Evolutionary conservation across 2,888 invertebrate genomes (phyloP), one percentile per base, ranked within the genome.

Genomic region (Agrilus cyanescens): DNA sequence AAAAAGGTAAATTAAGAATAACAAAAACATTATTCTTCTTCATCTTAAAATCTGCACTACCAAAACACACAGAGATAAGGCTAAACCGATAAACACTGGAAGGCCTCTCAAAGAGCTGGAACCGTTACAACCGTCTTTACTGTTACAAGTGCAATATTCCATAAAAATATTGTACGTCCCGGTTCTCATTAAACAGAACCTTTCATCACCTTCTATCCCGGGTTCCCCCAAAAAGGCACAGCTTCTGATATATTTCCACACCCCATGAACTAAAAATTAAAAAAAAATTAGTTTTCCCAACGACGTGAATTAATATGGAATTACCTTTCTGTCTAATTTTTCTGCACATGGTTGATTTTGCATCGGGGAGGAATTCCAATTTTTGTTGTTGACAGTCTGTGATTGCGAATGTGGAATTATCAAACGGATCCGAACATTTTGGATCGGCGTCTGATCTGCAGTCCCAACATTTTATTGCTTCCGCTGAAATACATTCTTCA

Each of bases 131-230:
- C 91, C 91, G 62, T 93, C 90, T 66, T 91, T 91, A 57, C 85
- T 87, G 56, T 86, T 86, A 56, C 93, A 93, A 0, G 90, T 90
- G 61, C 93, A 94, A 57, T 86, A 90, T 65, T 94, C 93, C 71
- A 89, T 82, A 62, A 91, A 93, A 52, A 94, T 89, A 61, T 94
- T 90, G 66, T 88, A 90, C 1, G 88, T 88, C 14, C 91, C 91
- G 0, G 88, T 87, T 56, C 90, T 74, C 84, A 91, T 86, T 10
- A 90, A 69, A 54, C 93, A 93, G 66, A 85, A 91, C 41, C 93
- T 73, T 64, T 93, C 91, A 55, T 93, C 91, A 0, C 89, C 88
- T 56, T 76, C 80, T 38, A 93, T 85, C 1, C 93, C 93, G 0
- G 89, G 88, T 53, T 90, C 89, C 0, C 93, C 93, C 57, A 93